Conservation (phyloP, 1,140 invertebrate genomes). For the Thalassaphorura encarpata region DNA sequence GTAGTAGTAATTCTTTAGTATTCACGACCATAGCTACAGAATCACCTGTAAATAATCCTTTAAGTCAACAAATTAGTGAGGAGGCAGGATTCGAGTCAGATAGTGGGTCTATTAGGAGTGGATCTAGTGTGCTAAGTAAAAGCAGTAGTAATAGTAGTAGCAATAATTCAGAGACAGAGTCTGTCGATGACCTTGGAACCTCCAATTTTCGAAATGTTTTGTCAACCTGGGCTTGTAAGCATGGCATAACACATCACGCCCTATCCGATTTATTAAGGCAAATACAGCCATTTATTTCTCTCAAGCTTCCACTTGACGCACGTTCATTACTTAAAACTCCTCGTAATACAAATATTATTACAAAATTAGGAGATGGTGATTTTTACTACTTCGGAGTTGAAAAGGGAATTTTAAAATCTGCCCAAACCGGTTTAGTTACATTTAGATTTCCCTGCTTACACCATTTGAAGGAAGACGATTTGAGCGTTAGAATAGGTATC, state of each 20-base stretch:
- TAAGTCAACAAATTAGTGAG: too few species aligned
- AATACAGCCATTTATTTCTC: neutral
- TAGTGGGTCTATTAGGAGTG: too few species aligned
- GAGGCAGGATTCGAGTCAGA: too few species aligned
- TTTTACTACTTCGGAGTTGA: conserved; percentile 21
- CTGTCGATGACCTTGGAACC: too few species aligned
- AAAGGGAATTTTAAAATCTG: neutral
- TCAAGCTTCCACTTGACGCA: conserved; percentile 1
- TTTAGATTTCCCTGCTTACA: too few species aligned
- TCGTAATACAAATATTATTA: conserved; percentile 1
- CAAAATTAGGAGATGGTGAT: conserved; percentile 6
- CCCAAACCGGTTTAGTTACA: too few species aligned
- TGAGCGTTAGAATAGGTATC: conserved; percentile 27
- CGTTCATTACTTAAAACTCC: conserved; percentile 20
- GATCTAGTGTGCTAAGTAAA: too few species aligned
- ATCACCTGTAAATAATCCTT: too few species aligned
- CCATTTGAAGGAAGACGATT: neutral
- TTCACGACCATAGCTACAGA: too few species aligned
- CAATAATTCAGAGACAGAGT: too few species aligned
- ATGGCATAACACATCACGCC: conserved; percentile 8
- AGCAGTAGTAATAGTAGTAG: too few species aligned
- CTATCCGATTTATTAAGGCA: conserved; percentile 1
- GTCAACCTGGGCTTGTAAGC: conserved; percentile 1
- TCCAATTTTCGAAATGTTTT: neutral
- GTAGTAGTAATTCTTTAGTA: too few species aligned